Evolutionary conservation across 2,888 invertebrate genomes (phyloP).

Genomic region (Pharmacophagus antenor): DNA sequence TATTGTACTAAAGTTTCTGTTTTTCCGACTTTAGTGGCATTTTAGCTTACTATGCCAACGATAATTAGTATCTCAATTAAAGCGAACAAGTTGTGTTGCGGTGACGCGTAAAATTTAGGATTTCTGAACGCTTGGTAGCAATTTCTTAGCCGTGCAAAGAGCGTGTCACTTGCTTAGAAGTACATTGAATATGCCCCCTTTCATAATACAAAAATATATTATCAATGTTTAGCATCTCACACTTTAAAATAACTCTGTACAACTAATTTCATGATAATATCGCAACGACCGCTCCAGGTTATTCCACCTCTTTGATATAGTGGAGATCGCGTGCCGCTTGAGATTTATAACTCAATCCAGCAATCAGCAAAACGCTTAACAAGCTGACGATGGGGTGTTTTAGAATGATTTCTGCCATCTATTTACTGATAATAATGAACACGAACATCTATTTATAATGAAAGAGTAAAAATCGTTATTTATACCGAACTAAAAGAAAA

Average conservation of each 20-base stretch:
- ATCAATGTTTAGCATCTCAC: background rate
- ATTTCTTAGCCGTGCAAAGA: no score
- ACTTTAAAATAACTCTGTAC: background rate
- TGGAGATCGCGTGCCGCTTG: constrained; percentile 69
- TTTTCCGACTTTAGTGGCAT: no score
- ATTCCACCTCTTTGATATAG: constrained; percentile 44
- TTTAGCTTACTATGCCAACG: no score
- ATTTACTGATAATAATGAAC: constrained; percentile 40
- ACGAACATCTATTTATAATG: constrained; percentile 28
- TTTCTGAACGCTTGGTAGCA: no score
- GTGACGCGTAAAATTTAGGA: no score
- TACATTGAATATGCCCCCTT: background rate
- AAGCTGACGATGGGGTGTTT: constrained; percentile 75
- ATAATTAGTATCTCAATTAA: no score
- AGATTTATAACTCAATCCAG: constrained; percentile 78
- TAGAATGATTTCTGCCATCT: constrained; percentile 63
- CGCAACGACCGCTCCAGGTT: constrained; percentile 39
- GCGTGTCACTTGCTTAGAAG: no score
- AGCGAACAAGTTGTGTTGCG: no score
- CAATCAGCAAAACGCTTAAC: constrained; percentile 78
- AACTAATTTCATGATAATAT: background rate
- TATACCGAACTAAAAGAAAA: background rate
- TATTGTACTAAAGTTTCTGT: no score
- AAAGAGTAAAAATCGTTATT: constrained; percentile 4
- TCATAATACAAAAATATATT: background rate